A percentile compares a stretch with the other conserved stretches of the same genome.
Conservation (phyloP, 2,888 invertebrate genomes). For the Drosophila pseudotakahashii region DNA sequence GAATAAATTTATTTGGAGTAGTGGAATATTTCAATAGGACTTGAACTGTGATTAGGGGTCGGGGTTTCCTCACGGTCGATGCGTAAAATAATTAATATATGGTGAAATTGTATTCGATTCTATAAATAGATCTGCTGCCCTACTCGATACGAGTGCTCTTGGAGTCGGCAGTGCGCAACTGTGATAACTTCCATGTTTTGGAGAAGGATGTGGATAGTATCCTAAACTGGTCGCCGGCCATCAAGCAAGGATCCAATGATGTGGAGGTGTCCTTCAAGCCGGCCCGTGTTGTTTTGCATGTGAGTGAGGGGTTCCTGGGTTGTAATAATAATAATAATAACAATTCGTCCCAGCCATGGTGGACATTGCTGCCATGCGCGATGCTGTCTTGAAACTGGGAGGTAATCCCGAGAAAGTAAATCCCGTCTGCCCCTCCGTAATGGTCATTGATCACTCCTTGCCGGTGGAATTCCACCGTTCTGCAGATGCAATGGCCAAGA, state of each 20-base stretch:
- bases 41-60: no score
- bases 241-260: constrained; percentile 85
- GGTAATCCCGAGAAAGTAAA: constrained; percentile 97
- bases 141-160: constrained; percentile 96
- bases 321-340: no score
- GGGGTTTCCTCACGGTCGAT: not conserved
- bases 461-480: constrained; percentile 97
- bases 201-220: constrained; percentile 94
- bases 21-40: not conserved
- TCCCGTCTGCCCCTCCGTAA: constrained; percentile 97
- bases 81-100: not conserved
- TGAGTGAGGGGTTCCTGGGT: constrained; percentile 78
- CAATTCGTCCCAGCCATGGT: constrained; percentile 94
- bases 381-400: constrained; percentile 93
- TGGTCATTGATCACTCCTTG: constrained; percentile 99
- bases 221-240: constrained; percentile 91
- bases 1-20: not conserved
- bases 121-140: constrained; percentile 89
- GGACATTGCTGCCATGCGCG: constrained; percentile 99
- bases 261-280: constrained; percentile 98
- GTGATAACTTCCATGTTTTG: constrained; percentile 96
- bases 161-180: constrained; percentile 98
- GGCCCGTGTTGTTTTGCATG: constrained; percentile 97
- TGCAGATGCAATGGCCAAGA: constrained; percentile 93
- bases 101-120: not conserved